These are phyloP conservation scores for Pyrrhosoma nymphula DNA, from an alignment of 2,888 invertebrate genomes.

Conservation along the genomic window DNA sequence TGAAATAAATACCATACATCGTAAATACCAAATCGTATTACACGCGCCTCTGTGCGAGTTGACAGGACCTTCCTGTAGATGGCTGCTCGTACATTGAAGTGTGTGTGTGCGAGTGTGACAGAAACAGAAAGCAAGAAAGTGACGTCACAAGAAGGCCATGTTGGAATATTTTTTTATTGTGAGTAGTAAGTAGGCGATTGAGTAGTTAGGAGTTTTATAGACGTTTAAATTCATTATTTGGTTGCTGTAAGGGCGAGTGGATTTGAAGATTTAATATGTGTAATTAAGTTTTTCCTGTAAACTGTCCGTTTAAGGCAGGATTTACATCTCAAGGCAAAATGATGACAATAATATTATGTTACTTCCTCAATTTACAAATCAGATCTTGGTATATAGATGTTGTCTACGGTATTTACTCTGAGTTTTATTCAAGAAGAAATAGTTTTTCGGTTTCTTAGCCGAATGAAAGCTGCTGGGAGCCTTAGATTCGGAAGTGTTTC, in stretches of 20 bases:
- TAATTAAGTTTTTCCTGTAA: slow-evolving; percentile 20
- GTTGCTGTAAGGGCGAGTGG: background rate
- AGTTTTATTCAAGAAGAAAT: slow-evolving; percentile 57
- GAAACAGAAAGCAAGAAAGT: background rate
- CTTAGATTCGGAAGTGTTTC: slow-evolving; percentile 23
- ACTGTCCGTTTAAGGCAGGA: background rate
- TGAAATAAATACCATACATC: no score
- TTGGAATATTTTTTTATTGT: slow-evolving; percentile 64
- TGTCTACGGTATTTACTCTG: background rate
- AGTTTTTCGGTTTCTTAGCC: slow-evolving; percentile 64
- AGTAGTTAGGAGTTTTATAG: slow-evolving; percentile 41
- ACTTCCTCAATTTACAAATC: slow-evolving; percentile 51
- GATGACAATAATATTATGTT: slow-evolving; percentile 66
- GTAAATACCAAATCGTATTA: no score
- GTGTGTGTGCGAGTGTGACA: no score
- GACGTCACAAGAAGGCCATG: slow-evolving; percentile 64
- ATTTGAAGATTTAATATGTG: background rate
- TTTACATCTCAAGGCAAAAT: slow-evolving; percentile 36
- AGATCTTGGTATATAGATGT: slow-evolving; percentile 40
- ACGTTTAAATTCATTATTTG: slow-evolving; percentile 14
- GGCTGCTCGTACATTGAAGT: slow-evolving; percentile 1
- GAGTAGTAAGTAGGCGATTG: slow-evolving; percentile 57
- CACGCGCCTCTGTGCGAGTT: background rate
- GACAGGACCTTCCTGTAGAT: slow-evolving; percentile 3
- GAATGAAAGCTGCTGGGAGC: slow-evolving; percentile 28